Percentiles rank a stretch among this genome's conserved stretches.
phyloP scores from a whole-genome alignment of 2,113 vertebrate genomes.

The Pyxicephalus adspersus region DNA sequence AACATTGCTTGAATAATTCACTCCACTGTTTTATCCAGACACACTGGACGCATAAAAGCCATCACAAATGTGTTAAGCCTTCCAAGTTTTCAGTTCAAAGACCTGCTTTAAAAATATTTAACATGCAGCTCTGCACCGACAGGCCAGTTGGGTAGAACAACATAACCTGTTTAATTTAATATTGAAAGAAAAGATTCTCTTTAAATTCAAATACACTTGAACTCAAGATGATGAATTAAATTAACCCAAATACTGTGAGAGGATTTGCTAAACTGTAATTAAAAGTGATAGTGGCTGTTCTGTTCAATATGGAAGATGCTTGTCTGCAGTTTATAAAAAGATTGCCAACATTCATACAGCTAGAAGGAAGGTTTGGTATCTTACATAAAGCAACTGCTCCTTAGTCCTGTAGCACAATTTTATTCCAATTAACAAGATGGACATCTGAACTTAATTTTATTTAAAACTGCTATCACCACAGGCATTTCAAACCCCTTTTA shows the following conservation, averaged over 20 bases:
- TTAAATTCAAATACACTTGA: slow-evolving; percentile 19
- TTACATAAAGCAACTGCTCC: too few relatives aligned
- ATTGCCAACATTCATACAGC: too few relatives aligned
- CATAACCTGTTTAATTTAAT: slow-evolving; percentile 42
- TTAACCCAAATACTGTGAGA: slow-evolving; percentile 30
- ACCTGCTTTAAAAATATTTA: slow-evolving; percentile 49
- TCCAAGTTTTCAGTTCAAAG: slow-evolving; percentile 51
- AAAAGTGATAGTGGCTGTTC: slow-evolving; percentile 11
- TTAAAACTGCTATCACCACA: too few relatives aligned
- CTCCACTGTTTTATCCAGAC: slow-evolving; percentile 51
- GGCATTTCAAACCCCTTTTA: too few relatives aligned
- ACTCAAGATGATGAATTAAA: slow-evolving; percentile 28
- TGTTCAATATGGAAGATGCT: background rate
- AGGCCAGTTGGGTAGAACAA: slow-evolving; percentile 19
- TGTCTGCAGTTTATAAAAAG: too few relatives aligned
- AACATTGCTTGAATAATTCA: slow-evolving; percentile 55
- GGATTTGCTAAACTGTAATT: slow-evolving; percentile 34
- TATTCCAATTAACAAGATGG: too few relatives aligned
- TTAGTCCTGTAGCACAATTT: too few relatives aligned
- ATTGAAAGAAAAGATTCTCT: slow-evolving; percentile 25
- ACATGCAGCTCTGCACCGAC: slow-evolving; percentile 33
- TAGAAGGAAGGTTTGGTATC: too few relatives aligned
- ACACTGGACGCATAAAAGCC: slow-evolving; percentile 42
- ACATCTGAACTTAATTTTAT: too few relatives aligned
- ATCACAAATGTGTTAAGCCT: slow-evolving; percentile 48